A percentile compares a stretch with the other conserved stretches of the same genome.
phyloP scores from a whole-genome alignment of 2,113 vertebrate species.

The Marmota flaviventris region DNA sequence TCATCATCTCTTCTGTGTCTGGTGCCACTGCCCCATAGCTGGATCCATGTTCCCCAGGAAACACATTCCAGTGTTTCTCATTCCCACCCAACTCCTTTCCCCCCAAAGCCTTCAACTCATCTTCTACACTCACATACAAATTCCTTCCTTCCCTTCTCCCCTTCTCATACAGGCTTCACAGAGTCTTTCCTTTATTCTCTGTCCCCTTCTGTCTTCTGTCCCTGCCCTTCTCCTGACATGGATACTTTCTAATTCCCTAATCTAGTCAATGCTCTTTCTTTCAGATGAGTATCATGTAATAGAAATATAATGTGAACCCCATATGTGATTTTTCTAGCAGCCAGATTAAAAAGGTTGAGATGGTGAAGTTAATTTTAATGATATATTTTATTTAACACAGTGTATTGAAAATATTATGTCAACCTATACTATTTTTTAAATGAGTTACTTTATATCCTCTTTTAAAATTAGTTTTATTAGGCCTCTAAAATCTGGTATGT shows the following conservation, averaged over 20 bases:
- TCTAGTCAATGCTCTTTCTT: background rate
- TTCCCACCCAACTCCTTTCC: background rate
- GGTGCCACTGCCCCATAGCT: rapidly evolving
- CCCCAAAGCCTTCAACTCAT: background rate
- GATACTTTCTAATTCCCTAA: background rate
- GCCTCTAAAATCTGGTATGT: background rate
- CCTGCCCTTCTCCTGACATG: background rate
- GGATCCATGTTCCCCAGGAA: background rate
- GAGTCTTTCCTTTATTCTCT: background rate
- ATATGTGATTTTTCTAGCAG: background rate
- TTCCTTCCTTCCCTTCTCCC: background rate
- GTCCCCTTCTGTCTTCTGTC: background rate
- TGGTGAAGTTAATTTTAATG: constrained; percentile 38
- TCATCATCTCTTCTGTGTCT: background rate
- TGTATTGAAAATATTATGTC: background rate
- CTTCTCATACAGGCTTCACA: background rate
- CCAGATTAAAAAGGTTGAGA: background rate
- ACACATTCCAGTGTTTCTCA: background rate
- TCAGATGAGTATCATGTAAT: background rate
- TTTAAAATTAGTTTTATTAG: constrained; percentile 5
- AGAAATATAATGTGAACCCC: background rate
- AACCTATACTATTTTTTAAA: background rate
- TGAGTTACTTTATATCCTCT: background rate
- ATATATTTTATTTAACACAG: background rate
- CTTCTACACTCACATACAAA: background rate